Percentiles rank a stretch among this genome's conserved stretches.
Evolutionary conservation across 1,140 invertebrate genomes (phyloP).

Genomic region (Apis mellifera): Amel_HAv3.1 CM009931.2:24407001-24407500

Average conservation of each 20-base stretch:
- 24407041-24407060: neutral
- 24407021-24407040: neutral
- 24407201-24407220: constrained; percentile 33
- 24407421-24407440: neutral
- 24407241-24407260: constrained; percentile 47
- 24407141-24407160: constrained; percentile 1
- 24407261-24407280: neutral
- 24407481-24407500: neutral
- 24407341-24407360: constrained; percentile 92
- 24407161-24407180: constrained; percentile 33
- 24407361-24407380: constrained; percentile 89
- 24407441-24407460: neutral
- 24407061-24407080: neutral
- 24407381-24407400: constrained; percentile 30
- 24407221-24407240: constrained; percentile 55
- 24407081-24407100: constrained; percentile 14
- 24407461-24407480: neutral
- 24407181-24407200: constrained; percentile 52
- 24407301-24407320: constrained; percentile 63
- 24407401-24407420: neutral
- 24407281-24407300: neutral
- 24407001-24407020: neutral
- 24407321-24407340: constrained; percentile 95
- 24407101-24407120: constrained; percentile 21
- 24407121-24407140: constrained; percentile 40